These are phyloP conservation scores for Heteropelma amictum DNA, from an alignment of 2,888 invertebrate genomes.

Conservation along the genomic window DNA sequence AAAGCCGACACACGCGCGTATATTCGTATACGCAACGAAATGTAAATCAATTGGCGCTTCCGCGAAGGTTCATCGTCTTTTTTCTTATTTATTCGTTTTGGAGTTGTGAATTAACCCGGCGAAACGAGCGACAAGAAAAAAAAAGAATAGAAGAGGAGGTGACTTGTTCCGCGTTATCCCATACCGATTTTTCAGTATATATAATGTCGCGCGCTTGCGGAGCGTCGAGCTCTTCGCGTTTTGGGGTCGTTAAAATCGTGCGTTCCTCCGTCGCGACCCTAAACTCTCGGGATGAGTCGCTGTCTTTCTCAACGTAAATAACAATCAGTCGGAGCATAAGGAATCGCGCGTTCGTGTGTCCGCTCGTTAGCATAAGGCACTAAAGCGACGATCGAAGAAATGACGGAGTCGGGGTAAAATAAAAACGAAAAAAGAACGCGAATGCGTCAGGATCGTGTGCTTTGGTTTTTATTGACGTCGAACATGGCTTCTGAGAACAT, in stretches of 20 bases:
- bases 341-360: slow-evolving; percentile 36
- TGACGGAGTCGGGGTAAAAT: not conserved
- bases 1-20: not conserved
- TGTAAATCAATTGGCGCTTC: slow-evolving; percentile 49
- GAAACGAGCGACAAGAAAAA: not conserved
- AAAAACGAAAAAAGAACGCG: not conserved
- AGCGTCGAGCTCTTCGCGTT: slow-evolving; percentile 19
- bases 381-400: slow-evolving; percentile 40
- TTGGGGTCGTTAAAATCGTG: slow-evolving; percentile 45
- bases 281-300: slow-evolving; percentile 39
- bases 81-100: slow-evolving; percentile 31
- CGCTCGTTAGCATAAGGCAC: slow-evolving; percentile 56
- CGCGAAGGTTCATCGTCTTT: slow-evolving; percentile 18
- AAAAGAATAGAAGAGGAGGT: no score
- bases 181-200: slow-evolving; percentile 22
- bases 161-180: slow-evolving; percentile 1
- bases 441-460: slow-evolving; percentile 1
- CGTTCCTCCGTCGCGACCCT: slow-evolving; percentile 38
- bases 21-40: slow-evolving; percentile 25
- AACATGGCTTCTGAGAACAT: not conserved
- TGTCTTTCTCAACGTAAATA: slow-evolving; percentile 56
- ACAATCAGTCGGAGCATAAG: slow-evolving; percentile 54
- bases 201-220: slow-evolving; percentile 51
- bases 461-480: slow-evolving; percentile 6
- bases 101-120: slow-evolving; percentile 27